Evolutionary conservation across 2,113 vertebrate genomes (phyloP).

Genomic region (Mohoua ochrocephala): DNA sequence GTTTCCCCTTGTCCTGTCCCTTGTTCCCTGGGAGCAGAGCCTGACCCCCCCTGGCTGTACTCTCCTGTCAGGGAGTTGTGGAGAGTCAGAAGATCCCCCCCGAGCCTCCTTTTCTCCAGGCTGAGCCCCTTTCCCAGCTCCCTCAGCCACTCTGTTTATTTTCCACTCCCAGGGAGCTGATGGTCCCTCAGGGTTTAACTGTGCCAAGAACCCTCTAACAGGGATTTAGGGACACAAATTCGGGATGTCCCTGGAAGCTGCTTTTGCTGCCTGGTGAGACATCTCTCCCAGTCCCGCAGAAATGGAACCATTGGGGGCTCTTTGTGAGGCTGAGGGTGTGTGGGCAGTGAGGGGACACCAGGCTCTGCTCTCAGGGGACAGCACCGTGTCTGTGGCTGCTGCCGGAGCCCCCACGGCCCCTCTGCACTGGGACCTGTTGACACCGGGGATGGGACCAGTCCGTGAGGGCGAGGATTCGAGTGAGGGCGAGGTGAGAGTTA

Average conservation of each 20-base stretch:
- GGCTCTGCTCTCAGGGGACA: background rate
- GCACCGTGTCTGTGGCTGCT: background rate
- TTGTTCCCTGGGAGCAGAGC: background rate
- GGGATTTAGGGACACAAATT: background rate
- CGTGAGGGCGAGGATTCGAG: background rate
- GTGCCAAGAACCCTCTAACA: background rate
- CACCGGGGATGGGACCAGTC: background rate
- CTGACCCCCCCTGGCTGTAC: fast-evolving
- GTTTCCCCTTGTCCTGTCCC: background rate
- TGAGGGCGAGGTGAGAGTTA: background rate
- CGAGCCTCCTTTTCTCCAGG: background rate
- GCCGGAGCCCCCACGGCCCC: background rate
- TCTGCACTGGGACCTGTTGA: background rate
- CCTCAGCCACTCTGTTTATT: background rate
- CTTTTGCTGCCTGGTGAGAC: background rate
- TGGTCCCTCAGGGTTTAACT: background rate
- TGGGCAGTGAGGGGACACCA: background rate
- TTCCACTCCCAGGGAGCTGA: background rate
- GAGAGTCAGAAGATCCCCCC: background rate
- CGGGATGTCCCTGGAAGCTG: background rate
- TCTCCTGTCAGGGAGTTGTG: background rate
- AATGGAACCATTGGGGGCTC: fast-evolving
- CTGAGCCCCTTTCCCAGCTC: background rate
- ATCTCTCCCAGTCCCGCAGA: fast-evolving
- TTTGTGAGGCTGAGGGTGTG: background rate